Evolutionary conservation across 1,140 invertebrate species (phyloP).

Genomic region (Lordiphosa mommai): DNA sequence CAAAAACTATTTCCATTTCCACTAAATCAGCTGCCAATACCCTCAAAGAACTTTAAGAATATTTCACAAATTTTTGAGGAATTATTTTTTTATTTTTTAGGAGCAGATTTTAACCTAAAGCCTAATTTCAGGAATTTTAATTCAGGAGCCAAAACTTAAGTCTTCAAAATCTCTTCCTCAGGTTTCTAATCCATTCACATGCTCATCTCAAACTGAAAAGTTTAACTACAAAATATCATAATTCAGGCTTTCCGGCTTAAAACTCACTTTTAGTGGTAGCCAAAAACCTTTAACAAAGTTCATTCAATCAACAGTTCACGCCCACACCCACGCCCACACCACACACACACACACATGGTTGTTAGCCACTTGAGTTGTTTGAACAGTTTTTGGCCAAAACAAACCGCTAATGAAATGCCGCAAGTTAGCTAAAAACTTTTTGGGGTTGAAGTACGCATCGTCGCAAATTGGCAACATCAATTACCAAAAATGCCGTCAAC

Average conservation of each 20-base stretch:
- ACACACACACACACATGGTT: background rate
- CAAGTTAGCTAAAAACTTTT: conserved; percentile 50
- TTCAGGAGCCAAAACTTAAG: too few species aligned
- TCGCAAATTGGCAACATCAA: conserved; percentile 59
- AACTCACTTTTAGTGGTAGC: background rate
- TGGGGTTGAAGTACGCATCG: conserved; percentile 20
- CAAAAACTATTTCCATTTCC: too few species aligned
- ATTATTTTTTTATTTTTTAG: too few species aligned
- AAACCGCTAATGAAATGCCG: conserved; percentile 66
- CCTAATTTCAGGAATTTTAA: too few species aligned
- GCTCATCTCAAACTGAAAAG: background rate
- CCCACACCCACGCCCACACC: background rate
- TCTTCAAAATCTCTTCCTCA: too few species aligned
- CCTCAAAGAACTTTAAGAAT: too few species aligned
- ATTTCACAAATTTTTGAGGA: too few species aligned
- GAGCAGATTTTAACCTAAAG: too few species aligned
- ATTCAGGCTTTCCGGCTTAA: background rate
- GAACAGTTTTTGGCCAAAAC: conserved; percentile 1
- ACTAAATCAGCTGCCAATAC: too few species aligned
- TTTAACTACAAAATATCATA: conserved; percentile 1
- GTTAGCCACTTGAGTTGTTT: conserved; percentile 31
- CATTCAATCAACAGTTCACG: conserved; percentile 6
- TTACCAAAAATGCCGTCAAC: conserved; percentile 27
- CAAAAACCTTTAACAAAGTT: conserved; percentile 15
- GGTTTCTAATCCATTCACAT: background rate